These are phyloP conservation scores for Pristionchus exspectatus DNA, from an alignment of 2,888 invertebrate genomes.

Conservation along the genomic window DNA sequence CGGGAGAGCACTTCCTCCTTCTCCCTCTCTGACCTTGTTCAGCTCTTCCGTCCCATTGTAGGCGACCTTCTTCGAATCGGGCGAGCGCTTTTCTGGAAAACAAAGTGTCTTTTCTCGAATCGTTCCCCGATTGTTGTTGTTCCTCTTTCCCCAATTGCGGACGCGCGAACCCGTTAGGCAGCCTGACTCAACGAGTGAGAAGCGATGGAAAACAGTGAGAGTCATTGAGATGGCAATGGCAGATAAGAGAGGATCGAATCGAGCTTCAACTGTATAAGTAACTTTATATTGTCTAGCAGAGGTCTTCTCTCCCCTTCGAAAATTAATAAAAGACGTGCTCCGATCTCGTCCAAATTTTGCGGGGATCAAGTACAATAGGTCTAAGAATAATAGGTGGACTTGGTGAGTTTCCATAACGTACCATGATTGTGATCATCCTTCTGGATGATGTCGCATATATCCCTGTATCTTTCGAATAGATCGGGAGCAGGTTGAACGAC, in stretches of 20 bases:
- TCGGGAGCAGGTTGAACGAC: no score
- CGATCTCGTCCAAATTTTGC: no score
- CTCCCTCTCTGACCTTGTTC: conserved; percentile 24
- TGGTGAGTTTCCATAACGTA: no score
- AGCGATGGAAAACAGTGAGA: conserved; percentile 4
- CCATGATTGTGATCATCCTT: no score
- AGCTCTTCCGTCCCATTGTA: conserved; percentile 51
- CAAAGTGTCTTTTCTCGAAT: background rate
- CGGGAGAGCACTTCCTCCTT: background rate
- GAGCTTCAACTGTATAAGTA: no score
- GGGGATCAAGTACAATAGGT: no score
- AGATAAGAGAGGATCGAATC: background rate
- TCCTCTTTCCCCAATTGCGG: background rate
- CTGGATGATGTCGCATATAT: no score
- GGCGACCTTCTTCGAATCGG: conserved; percentile 29
- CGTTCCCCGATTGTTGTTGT: background rate
- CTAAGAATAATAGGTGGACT: no score
- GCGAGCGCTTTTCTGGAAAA: conserved; percentile 48
- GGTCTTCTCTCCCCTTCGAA: no score
- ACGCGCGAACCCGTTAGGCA: conserved; percentile 10
- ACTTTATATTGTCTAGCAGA: no score
- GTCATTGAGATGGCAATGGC: background rate
- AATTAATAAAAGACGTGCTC: no score
- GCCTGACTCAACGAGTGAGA: background rate
- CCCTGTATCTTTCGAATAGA: background rate